phyloP scores from a whole-genome alignment of 2,888 invertebrate species.

The Phrixothrix hirtus region DNA sequence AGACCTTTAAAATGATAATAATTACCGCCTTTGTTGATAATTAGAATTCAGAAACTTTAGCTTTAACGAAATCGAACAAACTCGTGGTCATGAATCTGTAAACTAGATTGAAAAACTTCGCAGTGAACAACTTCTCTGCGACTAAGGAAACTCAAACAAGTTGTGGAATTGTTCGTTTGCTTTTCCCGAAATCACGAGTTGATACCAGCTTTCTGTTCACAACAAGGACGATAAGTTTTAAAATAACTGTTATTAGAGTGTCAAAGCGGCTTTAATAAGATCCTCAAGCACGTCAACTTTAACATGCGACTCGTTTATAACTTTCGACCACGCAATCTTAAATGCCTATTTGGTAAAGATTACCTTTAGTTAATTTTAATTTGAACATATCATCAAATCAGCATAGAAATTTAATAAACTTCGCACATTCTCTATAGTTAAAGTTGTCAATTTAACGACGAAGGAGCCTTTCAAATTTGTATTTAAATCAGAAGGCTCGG shows the following conservation, averaged over 20 bases:
- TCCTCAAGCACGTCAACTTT: constrained; percentile 42
- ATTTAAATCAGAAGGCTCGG: too few species aligned
- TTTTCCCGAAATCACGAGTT: constrained; percentile 27
- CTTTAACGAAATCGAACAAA: too few species aligned
- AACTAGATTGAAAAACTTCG: constrained; percentile 29
- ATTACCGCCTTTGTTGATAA: too few species aligned
- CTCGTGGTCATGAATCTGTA: too few species aligned
- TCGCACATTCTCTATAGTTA: neutral
- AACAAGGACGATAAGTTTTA: constrained; percentile 44
- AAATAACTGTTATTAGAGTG: constrained; percentile 52
- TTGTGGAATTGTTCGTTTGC: constrained; percentile 31
- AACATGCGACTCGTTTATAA: constrained; percentile 40
- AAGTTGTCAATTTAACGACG: too few species aligned
- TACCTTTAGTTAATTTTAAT: constrained; percentile 13
- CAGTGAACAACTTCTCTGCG: constrained; percentile 24
- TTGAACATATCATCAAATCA: neutral
- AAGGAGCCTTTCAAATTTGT: too few species aligned
- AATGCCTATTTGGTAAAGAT: constrained; percentile 10
- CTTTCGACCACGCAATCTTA: constrained; percentile 34
- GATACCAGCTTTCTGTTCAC: constrained; percentile 30
- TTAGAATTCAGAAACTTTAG: too few species aligned
- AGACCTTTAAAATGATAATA: too few species aligned
- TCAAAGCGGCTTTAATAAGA: constrained; percentile 49
- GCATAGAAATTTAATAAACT: neutral
- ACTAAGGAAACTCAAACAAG: constrained; percentile 30